Evolutionary conservation across 1,140 invertebrate species (phyloP).

Genomic region (Pseudomyrmex gracilis): DNA sequence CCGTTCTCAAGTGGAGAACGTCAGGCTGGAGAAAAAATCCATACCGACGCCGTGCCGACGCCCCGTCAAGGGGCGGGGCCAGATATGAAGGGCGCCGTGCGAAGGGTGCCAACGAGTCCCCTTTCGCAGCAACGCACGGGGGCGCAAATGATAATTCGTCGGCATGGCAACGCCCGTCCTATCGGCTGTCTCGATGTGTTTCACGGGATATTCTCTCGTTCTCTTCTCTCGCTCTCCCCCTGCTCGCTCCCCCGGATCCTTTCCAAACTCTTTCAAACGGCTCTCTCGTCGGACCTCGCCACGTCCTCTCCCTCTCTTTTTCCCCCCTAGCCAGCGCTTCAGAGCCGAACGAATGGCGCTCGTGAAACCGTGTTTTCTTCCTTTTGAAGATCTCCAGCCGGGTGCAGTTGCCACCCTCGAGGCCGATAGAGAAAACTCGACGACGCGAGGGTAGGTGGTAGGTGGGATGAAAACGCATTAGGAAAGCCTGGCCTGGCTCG

Average conservation of each 20-base stretch:
- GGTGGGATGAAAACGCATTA: constrained; percentile 51
- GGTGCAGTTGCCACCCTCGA: constrained; percentile 70
- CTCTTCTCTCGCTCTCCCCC: constrained; percentile 44
- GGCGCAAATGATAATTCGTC: constrained; percentile 81
- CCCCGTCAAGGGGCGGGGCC: constrained; percentile 70
- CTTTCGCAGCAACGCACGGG: constrained; percentile 74
- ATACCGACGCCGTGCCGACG: constrained; percentile 65
- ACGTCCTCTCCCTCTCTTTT: not conserved
- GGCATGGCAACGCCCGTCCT: constrained; percentile 76
- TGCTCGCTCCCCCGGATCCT: not conserved
- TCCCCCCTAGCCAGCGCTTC: constrained; percentile 37
- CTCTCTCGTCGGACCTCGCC: constrained; percentile 42
- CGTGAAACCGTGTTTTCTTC: constrained; percentile 79
- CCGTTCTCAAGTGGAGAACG: constrained; percentile 79
- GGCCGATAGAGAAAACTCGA: constrained; percentile 30
- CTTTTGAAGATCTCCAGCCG: constrained; percentile 72
- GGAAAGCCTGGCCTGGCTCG: constrained; percentile 62
- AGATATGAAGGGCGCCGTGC: constrained; percentile 55
- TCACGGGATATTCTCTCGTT: constrained; percentile 43
- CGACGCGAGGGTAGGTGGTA: constrained; percentile 22
- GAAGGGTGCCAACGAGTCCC: constrained; percentile 66
- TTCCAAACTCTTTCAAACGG: constrained; percentile 45
- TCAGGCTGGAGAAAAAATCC: constrained; percentile 72
- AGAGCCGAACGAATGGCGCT: constrained; percentile 78
- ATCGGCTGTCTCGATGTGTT: constrained; percentile 64